These are phyloP conservation scores for Aporophyla lueneburgensis DNA, from an alignment of 2,888 invertebrate genomes.

Conservation along the genomic window DNA sequence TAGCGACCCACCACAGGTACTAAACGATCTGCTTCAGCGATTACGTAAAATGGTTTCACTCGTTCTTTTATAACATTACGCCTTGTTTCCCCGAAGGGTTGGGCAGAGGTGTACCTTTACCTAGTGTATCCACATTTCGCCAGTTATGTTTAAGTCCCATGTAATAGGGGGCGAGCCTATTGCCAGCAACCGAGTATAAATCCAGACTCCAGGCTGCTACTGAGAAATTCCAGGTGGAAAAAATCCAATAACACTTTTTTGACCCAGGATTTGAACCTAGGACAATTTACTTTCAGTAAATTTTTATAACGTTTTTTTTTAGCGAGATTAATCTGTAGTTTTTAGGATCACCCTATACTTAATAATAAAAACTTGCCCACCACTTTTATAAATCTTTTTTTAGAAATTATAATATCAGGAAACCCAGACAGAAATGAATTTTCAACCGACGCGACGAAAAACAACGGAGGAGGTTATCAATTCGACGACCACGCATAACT, in stretches of 20 bases:
- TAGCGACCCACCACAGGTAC: conserved; percentile 58
- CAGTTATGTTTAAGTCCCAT: not conserved
- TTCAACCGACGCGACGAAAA: too few relatives aligned
- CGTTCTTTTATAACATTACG: not conserved
- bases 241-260: too few relatives aligned
- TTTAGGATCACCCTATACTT: too few relatives aligned
- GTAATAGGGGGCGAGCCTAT: not conserved
- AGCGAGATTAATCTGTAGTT: too few relatives aligned
- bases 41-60: conserved; percentile 38
- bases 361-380: not conserved
- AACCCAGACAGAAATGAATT: not conserved
- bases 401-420: not conserved
- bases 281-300: too few relatives aligned
- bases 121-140: not conserved
- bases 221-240: too few relatives aligned
- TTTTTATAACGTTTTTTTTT: too few relatives aligned
- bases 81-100: not conserved
- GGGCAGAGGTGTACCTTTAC: not conserved
- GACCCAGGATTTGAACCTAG: too few relatives aligned
- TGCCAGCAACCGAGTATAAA: not conserved
- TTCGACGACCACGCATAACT: too few relatives aligned
- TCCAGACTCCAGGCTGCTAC: not conserved
- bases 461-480: too few relatives aligned
- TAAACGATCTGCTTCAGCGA: conserved; percentile 55
- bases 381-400: not conserved